These are phyloP conservation scores for Struthio camelus DNA, from an alignment of 2,113 vertebrate species.

Conservation along the genomic window DNA sequence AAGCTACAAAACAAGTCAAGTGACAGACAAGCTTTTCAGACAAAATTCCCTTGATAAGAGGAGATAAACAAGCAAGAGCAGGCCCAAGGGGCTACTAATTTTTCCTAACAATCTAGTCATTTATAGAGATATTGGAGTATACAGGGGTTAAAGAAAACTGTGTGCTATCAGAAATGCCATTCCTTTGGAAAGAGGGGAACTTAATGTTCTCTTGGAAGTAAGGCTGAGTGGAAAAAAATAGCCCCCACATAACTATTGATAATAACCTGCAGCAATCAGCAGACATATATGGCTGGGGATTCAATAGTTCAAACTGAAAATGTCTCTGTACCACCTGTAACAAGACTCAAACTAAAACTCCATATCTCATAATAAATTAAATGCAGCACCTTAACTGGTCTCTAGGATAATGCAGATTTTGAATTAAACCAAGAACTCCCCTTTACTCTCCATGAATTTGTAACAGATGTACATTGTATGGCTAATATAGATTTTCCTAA, in stretches of 20 bases:
- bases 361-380: neutral
- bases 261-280: neutral
- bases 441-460: neutral
- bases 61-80: neutral
- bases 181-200: slow-evolving; percentile 1
- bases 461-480: neutral
- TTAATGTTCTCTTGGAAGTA: neutral
- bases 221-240: neutral
- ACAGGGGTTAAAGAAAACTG: neutral
- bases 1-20: neutral
- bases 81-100: neutral
- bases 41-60: neutral
- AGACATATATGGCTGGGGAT: neutral
- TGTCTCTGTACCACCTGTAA: neutral
- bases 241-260: neutral
- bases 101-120: neutral
- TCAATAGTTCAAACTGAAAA: neutral
- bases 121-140: neutral
- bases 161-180: neutral
- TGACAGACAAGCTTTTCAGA: neutral
- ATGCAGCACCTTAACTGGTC: neutral
- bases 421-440: neutral
- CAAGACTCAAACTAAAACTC: neutral
- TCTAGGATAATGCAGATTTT: neutral
- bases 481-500: neutral